These are phyloP conservation scores for Galbula dea DNA, from an alignment of 2,113 vertebrate genomes.

Conservation along the genomic window DNA sequence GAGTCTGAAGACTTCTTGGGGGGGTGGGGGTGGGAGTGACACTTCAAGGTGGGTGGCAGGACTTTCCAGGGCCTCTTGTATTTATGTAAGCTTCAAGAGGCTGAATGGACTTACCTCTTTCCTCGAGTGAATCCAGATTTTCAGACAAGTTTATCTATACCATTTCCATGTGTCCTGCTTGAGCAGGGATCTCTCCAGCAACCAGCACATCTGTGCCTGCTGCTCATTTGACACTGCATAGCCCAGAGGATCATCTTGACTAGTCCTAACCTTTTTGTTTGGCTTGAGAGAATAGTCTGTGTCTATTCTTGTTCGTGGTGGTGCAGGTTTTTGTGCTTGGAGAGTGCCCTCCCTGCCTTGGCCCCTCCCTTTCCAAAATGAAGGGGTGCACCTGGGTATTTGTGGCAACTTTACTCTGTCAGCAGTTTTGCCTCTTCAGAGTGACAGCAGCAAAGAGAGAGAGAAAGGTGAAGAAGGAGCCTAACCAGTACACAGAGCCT, in stretches of 20 bases:
- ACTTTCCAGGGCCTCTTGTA: constrained; percentile 2
- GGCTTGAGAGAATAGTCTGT: background rate
- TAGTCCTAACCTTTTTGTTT: background rate
- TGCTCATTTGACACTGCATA: background rate
- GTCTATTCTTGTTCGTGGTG: background rate
- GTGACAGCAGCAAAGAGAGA: constrained; percentile 79
- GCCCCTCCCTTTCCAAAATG: constrained; percentile 71
- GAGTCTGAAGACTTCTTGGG: background rate
- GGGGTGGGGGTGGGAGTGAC: background rate
- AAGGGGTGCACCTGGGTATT: constrained; percentile 78
- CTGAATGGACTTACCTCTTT: constrained; percentile 27
- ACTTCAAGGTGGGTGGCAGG: constrained; percentile 41
- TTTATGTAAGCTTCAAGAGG: constrained; percentile 12
- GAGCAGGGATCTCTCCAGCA: background rate
- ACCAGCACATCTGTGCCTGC: background rate
- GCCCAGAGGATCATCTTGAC: background rate
- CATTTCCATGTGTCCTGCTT: background rate
- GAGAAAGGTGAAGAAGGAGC: constrained; percentile 78
- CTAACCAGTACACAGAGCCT: constrained; percentile 76
- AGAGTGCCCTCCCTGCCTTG: background rate
- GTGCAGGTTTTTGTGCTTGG: background rate
- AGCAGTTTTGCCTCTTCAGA: constrained; percentile 74
- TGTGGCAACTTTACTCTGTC: constrained; percentile 79
- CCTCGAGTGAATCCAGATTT: constrained; percentile 22
- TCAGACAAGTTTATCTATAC: background rate